Evolutionary conservation across 92 coral and sea anemone genomes (phyloP).

Genomic region (Siderastrea radians): DNA sequence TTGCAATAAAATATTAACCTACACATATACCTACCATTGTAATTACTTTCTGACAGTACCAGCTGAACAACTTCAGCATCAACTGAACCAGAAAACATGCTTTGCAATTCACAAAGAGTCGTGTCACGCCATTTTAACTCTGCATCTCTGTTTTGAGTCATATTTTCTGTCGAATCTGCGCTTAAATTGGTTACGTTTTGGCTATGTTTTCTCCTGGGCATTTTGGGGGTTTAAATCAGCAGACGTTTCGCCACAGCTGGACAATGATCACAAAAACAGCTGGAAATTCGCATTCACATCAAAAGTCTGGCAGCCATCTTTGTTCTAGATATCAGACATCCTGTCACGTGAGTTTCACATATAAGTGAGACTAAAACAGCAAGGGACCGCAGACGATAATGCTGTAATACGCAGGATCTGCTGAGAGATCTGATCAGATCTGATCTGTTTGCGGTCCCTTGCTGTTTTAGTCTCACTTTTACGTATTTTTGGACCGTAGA

Average conservation of each 20-base stretch:
- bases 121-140: constrained; percentile 64
- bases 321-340: background rate
- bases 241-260: too few relatives aligned
- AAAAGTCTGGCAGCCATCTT: background rate
- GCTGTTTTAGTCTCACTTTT: too few relatives aligned
- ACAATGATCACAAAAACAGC: background rate
- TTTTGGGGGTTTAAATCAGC: background rate
- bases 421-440: too few relatives aligned
- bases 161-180: background rate
- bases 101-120: constrained; percentile 75
- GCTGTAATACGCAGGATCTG: too few relatives aligned
- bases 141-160: background rate
- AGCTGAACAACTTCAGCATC: constrained; percentile 93
- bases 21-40: constrained; percentile 76
- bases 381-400: too few relatives aligned
- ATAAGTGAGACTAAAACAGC: too few relatives aligned
- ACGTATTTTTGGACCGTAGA: too few relatives aligned
- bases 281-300: background rate
- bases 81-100: constrained; percentile 82
- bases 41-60: constrained; percentile 88
- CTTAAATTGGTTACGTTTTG: background rate
- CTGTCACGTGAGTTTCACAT: constrained; percentile 22
- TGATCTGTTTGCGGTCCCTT: too few relatives aligned
- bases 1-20: background rate
- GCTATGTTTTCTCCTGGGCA: constrained; percentile 28